Percentiles rank a stretch among this genome's conserved stretches.
Conservation (phyloP, 2,797 vertebrate species). For the Sebastolobus altivelis region DNA sequence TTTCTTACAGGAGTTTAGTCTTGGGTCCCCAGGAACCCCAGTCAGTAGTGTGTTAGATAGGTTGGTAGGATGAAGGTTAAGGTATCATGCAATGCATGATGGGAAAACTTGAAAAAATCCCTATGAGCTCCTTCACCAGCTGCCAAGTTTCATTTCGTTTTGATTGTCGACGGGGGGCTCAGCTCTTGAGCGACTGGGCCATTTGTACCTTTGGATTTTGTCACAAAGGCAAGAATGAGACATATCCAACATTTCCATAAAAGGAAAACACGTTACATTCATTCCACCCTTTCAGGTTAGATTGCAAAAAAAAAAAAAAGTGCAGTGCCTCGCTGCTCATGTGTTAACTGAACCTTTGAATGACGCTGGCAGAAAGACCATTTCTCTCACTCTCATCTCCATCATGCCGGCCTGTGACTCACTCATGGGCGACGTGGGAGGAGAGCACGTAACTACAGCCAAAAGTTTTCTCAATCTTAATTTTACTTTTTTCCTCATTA, state of each 20-base stretch:
- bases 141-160: conserved; percentile 8
- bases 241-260: background rate
- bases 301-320: background rate
- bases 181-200: background rate
- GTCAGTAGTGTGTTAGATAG: too few species aligned
- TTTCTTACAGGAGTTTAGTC: too few species aligned
- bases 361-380: conserved; percentile 33
- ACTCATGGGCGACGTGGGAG: conserved; percentile 71
- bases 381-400: conserved; percentile 66
- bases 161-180: background rate
- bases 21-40: too few species aligned
- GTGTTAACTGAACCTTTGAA: conserved; percentile 41
- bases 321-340: background rate
- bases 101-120: background rate
- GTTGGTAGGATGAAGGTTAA: background rate
- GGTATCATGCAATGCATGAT: background rate
- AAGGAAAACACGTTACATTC: background rate
- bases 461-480: conserved; percentile 71
- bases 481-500: conserved; percentile 55
- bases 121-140: background rate
- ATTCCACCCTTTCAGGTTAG: conserved; percentile 5
- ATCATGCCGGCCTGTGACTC: conserved; percentile 68
- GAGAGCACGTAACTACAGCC: conserved; percentile 60
- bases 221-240: background rate
- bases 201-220: background rate